These are phyloP conservation scores for Sphaerophoria rueppellii DNA, from an alignment of 2,888 invertebrate genomes.

Conservation along the genomic window DNA sequence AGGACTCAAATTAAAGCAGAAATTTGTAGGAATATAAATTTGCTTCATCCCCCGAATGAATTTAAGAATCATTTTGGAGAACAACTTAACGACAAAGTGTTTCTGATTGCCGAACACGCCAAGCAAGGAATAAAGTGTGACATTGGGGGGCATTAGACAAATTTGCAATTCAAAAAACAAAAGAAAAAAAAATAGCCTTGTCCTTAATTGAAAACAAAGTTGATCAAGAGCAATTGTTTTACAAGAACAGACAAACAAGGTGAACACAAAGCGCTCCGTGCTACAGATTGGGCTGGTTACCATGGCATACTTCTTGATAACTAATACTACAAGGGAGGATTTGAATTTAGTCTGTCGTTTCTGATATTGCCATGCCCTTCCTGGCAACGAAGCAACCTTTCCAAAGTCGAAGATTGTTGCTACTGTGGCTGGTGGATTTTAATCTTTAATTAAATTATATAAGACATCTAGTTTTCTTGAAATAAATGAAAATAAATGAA, in stretches of 20 bases:
- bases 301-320: neutral
- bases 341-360: neutral
- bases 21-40: constrained; percentile 47
- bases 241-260: constrained; percentile 59
- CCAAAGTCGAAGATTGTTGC: neutral
- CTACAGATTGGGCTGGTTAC: constrained; percentile 40
- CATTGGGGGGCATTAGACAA: constrained; percentile 43
- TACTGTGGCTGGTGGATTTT: constrained; percentile 18
- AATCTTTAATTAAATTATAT: constrained; percentile 61
- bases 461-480: constrained; percentile 18
- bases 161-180: constrained; percentile 60
- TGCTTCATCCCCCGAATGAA: neutral
- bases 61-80: neutral
- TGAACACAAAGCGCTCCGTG: constrained; percentile 10
- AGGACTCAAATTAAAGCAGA: constrained; percentile 53
- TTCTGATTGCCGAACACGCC: constrained; percentile 23
- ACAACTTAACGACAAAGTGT: constrained; percentile 5
- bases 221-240: constrained; percentile 67
- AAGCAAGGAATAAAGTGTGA: constrained; percentile 31
- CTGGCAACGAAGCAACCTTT: neutral
- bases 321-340: neutral
- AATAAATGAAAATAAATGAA: constrained; percentile 29
- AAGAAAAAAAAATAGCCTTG: neutral
- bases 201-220: constrained; percentile 65
- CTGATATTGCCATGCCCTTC: neutral